Conservation (phyloP, 2,113 vertebrate species). For the Pongo pygmaeus region DNA sequence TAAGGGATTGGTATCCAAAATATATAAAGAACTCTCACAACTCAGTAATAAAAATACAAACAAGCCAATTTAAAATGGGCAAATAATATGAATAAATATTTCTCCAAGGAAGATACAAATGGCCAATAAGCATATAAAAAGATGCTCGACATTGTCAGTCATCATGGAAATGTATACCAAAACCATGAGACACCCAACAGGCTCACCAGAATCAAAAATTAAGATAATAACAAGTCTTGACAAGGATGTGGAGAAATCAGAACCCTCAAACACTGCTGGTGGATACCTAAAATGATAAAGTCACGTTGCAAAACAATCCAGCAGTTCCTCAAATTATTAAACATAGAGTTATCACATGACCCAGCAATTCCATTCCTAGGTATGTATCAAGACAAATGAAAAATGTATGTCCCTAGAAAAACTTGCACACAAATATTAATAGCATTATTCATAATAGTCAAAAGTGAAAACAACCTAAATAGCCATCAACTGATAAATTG, state of each 20-base stretch:
- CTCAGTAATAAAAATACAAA: too few relatives aligned
- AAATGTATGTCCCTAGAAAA: neutral
- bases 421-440: neutral
- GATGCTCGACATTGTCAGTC: too few relatives aligned
- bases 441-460: neutral
- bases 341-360: neutral
- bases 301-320: neutral
- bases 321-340: neutral
- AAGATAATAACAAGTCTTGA: neutral
- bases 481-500: neutral
- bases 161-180: neutral
- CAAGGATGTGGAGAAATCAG: neutral
- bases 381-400: neutral
- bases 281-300: neutral
- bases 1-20: too few relatives aligned
- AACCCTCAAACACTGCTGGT: neutral
- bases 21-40: too few relatives aligned
- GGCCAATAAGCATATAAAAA: too few relatives aligned
- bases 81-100: too few relatives aligned
- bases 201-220: neutral
- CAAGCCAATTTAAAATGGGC: too few relatives aligned
- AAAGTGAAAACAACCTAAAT: neutral
- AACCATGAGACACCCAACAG: neutral
- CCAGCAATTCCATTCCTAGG: neutral
- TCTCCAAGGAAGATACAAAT: too few relatives aligned